Evolutionary conservation across 2,888 invertebrate genomes (phyloP).

Genomic region (Xylota segnis): DNA sequence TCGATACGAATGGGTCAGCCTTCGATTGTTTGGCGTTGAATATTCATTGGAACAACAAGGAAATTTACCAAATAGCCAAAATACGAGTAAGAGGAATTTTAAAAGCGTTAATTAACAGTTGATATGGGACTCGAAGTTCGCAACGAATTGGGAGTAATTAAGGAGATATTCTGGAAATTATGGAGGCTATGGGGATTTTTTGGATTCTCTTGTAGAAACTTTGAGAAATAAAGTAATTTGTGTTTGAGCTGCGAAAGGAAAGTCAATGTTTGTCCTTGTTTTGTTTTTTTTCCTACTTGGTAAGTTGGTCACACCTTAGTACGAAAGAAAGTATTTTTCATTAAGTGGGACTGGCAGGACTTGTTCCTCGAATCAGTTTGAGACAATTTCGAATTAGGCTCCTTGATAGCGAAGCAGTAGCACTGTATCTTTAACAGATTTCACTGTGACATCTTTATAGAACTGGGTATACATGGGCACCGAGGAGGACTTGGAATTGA

Average conservation of each 20-base stretch:
- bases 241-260: background rate
- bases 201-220: constrained; percentile 18
- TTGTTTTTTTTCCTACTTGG: no score
- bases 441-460: no score
- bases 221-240: constrained; percentile 19
- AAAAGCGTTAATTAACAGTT: constrained; percentile 63
- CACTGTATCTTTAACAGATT: no score
- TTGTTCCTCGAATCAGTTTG: no score
- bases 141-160: constrained; percentile 42
- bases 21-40: constrained; percentile 22
- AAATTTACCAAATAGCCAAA: constrained; percentile 60
- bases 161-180: constrained; percentile 35
- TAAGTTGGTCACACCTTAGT: no score
- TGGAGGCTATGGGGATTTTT: constrained; percentile 32
- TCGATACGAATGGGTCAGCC: constrained; percentile 56
- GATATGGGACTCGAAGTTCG: constrained; percentile 39
- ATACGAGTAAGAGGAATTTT: constrained; percentile 36
- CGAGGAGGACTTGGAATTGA: no score
- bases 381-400: no score
- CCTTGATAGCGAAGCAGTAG: no score
- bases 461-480: no score
- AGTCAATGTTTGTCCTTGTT: no score
- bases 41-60: constrained; percentile 45
- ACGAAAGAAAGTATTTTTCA: no score
- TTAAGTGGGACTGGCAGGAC: no score